Base-by-base conservation (phyloP, 2,113 vertebrate genomes). In the Pedionomus torquatus region DNA sequence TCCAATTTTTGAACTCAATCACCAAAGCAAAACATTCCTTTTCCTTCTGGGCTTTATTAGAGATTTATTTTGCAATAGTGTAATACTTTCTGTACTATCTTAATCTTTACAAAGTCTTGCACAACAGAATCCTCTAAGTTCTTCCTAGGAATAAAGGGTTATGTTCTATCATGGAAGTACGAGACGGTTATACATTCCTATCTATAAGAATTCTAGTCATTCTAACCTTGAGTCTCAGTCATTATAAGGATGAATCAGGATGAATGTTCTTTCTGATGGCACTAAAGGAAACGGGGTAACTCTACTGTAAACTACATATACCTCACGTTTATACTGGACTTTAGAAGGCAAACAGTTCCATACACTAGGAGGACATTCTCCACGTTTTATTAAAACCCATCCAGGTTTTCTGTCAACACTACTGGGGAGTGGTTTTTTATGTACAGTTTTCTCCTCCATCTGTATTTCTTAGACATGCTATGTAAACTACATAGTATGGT, bases 1-100 rank as follows among this genome's bases (percentile, higher is more conserved):
- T 74, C 65, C 28, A 77, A 10, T 64, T 88, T 92, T 88, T 89
- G 23, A 65, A 52, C 51, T 70, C 43, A 39, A 1, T 30, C 44
- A 84, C 46, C 37, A 83, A 94, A 86, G 24, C 17, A 75, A 94
- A 92, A 80, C 8, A 35, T 35, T 66, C 46, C 5, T 84, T 81
- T 72, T 77, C n/a, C 30, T 89, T 82, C 24, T 16, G 54, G 46
- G 61, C 33, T 76, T 78, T 70, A 66, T 49, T 60, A 49, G 20
- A 80, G 26, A 78, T 85, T 69, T 61, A n/a, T 52, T 52, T 49
- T 55, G 41, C 60, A 49, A 33, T 33, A 30, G 8, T 37, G 11
- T 57, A 88, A 90, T 90, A 77, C 28, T 89, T 86, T 46, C 23
- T 86, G 12, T 54, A 19, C 9, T 83, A 10, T 72, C 28, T 86